Evolutionary conservation across 2,113 vertebrate genomes (phyloP).

Genomic region (Climacteris rufus): DNA sequence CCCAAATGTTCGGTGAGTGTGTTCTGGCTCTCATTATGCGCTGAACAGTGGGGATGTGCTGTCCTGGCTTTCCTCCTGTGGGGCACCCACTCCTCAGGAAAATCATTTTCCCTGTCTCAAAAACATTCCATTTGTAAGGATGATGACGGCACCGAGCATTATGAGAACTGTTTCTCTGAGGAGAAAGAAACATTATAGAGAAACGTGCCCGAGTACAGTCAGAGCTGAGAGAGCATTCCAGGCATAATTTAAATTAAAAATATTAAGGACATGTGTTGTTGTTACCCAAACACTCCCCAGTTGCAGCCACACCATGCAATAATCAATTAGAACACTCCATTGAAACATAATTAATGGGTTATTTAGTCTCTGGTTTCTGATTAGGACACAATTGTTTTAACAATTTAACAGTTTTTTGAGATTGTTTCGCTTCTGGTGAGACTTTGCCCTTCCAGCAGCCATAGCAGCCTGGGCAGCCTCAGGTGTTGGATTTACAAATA

Average conservation of each 20-base stretch:
- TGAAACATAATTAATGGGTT: constrained; percentile 12
- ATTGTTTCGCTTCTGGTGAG: neutral
- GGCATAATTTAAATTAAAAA: constrained; percentile 27
- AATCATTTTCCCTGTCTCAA: neutral
- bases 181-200: neutral
- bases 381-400: neutral
- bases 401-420: neutral
- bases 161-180: neutral
- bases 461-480: neutral
- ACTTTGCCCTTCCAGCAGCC: neutral
- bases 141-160: neutral
- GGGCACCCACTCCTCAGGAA: neutral
- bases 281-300: neutral
- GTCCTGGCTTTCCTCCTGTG: constrained; percentile 15
- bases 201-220: neutral
- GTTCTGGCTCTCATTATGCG: neutral
- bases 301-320: neutral
- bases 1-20: neutral
- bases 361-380: neutral
- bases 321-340: constrained; percentile 5
- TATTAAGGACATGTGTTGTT: neutral
- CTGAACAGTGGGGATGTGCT: neutral
- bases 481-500: neutral
- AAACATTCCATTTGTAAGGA: neutral
- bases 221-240: neutral